Evolutionary conservation across 2,888 invertebrate species (phyloP).

Genomic region (Sesia apiformis): DNA sequence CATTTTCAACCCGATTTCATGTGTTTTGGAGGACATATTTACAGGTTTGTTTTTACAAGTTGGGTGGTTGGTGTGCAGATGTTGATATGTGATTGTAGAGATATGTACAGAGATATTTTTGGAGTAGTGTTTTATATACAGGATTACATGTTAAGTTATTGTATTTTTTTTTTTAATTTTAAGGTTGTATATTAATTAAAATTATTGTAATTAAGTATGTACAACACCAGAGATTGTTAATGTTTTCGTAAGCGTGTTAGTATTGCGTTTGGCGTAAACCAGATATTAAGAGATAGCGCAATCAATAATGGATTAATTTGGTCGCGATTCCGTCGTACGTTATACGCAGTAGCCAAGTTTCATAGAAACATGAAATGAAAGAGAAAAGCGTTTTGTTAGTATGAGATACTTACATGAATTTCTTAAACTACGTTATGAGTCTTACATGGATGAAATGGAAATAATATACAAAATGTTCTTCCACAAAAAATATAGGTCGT

Average conservation of each 20-base stretch:
- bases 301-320: conserved; percentile 46
- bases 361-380: conserved; percentile 75
- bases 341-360: conserved; percentile 65
- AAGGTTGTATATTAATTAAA: conserved; percentile 4
- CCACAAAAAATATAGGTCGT: conserved; percentile 8
- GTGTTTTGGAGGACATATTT: too few species aligned
- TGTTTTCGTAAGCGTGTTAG: conserved; percentile 58
- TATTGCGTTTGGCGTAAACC: conserved; percentile 67
- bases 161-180: neutral
- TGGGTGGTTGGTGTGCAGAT: too few species aligned
- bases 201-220: conserved; percentile 16
- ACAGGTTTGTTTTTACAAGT: too few species aligned
- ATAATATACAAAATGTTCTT: conserved; percentile 29
- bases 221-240: conserved; percentile 35
- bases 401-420: conserved; percentile 42
- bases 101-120: too few species aligned
- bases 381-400: conserved; percentile 72
- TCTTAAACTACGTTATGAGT: conserved; percentile 22
- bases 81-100: too few species aligned
- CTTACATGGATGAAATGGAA: conserved; percentile 11
- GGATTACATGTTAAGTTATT: too few species aligned
- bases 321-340: conserved; percentile 42
- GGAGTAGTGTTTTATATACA: too few species aligned
- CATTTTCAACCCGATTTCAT: too few species aligned
- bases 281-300: conserved; percentile 66